A percentile compares a stretch with the other conserved stretches of the same genome.
phyloP scores from a whole-genome alignment of 2,113 vertebrate genomes.

The Sus scrofa region DNA sequence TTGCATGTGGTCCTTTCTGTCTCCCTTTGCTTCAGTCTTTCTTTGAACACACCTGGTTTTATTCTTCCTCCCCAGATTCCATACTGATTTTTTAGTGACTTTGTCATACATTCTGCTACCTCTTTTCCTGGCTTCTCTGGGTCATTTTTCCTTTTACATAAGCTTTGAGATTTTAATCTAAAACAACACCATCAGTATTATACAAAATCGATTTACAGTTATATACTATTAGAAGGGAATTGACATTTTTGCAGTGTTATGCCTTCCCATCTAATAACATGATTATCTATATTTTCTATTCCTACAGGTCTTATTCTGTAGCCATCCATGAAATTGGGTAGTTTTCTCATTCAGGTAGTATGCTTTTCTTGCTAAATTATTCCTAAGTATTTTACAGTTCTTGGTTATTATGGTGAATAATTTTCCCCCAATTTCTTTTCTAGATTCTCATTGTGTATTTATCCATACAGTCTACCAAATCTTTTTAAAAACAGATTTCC shows the following conservation, averaged over 20 bases:
- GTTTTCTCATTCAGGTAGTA: background rate
- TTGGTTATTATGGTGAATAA: background rate
- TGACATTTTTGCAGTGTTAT: background rate
- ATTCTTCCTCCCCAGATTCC: background rate
- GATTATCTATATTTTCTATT: background rate
- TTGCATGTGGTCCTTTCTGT: background rate
- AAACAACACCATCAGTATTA: background rate
- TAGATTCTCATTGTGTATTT: slow-evolving; percentile 21
- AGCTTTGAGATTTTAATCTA: background rate
- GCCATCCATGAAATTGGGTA: background rate
- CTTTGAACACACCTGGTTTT: background rate
- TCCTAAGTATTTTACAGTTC: background rate
- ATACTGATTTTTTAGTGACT: background rate
- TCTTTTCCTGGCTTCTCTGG: background rate
- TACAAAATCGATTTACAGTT: background rate
- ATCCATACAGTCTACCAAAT: background rate
- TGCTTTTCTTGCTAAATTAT: slow-evolving; percentile 34
- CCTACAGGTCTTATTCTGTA: background rate
- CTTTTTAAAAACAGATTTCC: background rate
- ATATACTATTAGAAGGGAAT: background rate
- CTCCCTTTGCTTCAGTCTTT: background rate
- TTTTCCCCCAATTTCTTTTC: background rate
- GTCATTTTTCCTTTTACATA: background rate
- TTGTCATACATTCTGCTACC: background rate
- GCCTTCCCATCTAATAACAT: background rate